A percentile compares a stretch with the other conserved stretches of the same genome.
These are phyloP conservation scores for Sebastes umbrosus DNA, from an alignment of 2,797 vertebrate genomes.

Conservation along the genomic window DNA sequence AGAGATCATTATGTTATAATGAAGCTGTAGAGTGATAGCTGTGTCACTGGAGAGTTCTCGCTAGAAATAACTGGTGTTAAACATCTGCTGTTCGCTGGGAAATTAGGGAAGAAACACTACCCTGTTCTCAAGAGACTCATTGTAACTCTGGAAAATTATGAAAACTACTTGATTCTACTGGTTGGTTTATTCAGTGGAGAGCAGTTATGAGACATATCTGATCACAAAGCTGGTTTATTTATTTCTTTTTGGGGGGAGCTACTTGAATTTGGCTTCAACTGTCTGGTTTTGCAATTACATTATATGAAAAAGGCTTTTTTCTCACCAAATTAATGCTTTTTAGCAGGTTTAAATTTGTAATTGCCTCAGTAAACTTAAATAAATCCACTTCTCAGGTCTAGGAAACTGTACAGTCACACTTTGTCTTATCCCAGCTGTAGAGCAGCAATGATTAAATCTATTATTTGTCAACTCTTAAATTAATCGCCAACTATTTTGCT, in stretches of 20 bases:
- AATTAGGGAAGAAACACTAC: constrained; percentile 5
- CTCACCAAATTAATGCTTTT: neutral
- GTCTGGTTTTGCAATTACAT: neutral
- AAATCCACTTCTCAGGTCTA: no score
- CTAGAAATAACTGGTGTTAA: neutral
- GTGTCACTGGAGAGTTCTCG: neutral
- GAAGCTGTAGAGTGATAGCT: neutral
- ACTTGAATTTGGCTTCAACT: neutral
- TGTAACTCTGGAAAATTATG: neutral
- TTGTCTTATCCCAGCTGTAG: no score
- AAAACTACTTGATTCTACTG: neutral
- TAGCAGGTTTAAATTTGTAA: neutral
- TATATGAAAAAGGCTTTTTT: neutral
- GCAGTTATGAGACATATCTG: neutral
- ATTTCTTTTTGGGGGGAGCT: neutral
- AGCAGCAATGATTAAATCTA: no score
- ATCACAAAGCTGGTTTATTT: neutral
- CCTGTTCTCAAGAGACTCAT: neutral
- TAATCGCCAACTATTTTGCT: no score
- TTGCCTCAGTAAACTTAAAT: neutral
- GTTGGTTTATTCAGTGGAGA: neutral
- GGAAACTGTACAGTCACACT: no score
- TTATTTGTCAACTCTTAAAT: no score
- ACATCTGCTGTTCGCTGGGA: neutral
- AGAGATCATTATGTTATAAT: neutral